Percentiles rank a stretch among this genome's conserved stretches.
These are phyloP conservation scores for Poeciliopsis occidentalis DNA, from an alignment of 2,113 vertebrate genomes.

Conservation along the genomic window DNA sequence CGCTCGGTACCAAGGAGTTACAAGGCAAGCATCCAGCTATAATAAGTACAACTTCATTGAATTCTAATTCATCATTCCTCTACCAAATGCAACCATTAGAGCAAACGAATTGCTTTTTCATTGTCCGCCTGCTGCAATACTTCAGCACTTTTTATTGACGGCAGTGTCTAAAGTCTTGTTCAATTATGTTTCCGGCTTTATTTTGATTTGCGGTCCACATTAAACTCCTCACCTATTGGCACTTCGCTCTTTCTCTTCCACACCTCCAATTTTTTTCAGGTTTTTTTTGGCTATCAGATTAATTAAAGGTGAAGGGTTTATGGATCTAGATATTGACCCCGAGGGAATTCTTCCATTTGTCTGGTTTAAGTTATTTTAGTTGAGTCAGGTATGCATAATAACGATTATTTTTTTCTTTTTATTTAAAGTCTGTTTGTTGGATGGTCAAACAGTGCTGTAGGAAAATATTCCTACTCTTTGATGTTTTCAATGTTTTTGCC, in stretches of 20 bases:
- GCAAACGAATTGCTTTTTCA: conserved; percentile 68
- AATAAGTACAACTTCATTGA: conserved; percentile 69
- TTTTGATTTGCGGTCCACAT: conserved; percentile 56
- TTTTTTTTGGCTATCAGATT: conserved; percentile 7
- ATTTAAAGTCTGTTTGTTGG: not conserved
- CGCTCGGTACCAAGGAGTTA: conserved; percentile 39
- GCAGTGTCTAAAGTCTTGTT: conserved; percentile 46
- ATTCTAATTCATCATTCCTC: conserved; percentile 72
- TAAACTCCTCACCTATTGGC: conserved; percentile 30
- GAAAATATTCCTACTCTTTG: not conserved
- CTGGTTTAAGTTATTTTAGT: conserved; percentile 32
- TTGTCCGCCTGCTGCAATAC: conserved; percentile 61
- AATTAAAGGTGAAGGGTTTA: conserved; percentile 33
- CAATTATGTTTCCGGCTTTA: conserved; percentile 49
- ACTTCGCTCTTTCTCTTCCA: conserved; percentile 13
- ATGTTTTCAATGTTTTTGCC: too few species aligned
- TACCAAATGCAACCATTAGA: conserved; percentile 64
- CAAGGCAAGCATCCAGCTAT: conserved; percentile 65
- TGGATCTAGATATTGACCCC: conserved; percentile 23
- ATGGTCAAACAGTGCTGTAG: conserved; percentile 2
- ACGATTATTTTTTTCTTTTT: not conserved
- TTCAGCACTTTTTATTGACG: conserved; percentile 40
- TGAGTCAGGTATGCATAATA: conserved; percentile 4
- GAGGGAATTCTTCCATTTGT: conserved; percentile 27
- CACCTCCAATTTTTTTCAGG: not conserved